These are phyloP conservation scores for Typhlichthys eigenmanni DNA, from an alignment of 2,797 vertebrate genomes.

Conservation along the genomic window DNA sequence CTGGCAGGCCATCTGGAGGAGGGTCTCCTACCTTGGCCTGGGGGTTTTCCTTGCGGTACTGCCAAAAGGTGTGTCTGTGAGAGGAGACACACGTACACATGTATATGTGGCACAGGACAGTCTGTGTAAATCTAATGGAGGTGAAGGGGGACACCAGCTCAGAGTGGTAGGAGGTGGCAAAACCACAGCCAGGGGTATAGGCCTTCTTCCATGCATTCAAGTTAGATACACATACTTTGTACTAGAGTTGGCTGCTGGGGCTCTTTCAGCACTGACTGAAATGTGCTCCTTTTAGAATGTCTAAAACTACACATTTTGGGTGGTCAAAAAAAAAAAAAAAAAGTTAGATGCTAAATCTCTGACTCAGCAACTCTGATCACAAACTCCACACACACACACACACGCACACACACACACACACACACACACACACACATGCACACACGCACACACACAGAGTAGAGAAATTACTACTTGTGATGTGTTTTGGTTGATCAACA, in stretches of 20 bases:
- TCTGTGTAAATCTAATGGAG: too few species aligned
- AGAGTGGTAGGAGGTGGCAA: too few species aligned
- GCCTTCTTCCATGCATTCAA: too few species aligned
- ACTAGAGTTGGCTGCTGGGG: too few species aligned
- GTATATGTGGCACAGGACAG: background rate
- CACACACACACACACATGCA: too few species aligned
- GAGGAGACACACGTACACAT: background rate
- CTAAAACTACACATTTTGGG: too few species aligned
- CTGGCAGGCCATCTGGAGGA: slow-evolving; percentile 88
- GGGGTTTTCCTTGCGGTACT: slow-evolving; percentile 93
- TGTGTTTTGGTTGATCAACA: slow-evolving; percentile 2
- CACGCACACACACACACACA: too few species aligned
- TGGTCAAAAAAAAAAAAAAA: background rate
- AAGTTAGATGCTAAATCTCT: background rate
- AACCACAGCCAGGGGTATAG: too few species aligned
- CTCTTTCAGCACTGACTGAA: too few species aligned
- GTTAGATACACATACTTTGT: too few species aligned
- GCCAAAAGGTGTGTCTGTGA: slow-evolving; percentile 94
- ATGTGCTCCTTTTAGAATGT: background rate
- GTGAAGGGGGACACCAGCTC: too few species aligned
- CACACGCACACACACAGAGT: background rate
- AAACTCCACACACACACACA: background rate
- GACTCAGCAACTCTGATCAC: background rate
- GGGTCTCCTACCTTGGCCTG: slow-evolving; percentile 87
- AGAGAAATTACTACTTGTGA: slow-evolving; percentile 9